These are phyloP conservation scores for Paralichthys olivaceus DNA, from an alignment of 2,113 vertebrate species.

Conservation along the genomic window DNA sequence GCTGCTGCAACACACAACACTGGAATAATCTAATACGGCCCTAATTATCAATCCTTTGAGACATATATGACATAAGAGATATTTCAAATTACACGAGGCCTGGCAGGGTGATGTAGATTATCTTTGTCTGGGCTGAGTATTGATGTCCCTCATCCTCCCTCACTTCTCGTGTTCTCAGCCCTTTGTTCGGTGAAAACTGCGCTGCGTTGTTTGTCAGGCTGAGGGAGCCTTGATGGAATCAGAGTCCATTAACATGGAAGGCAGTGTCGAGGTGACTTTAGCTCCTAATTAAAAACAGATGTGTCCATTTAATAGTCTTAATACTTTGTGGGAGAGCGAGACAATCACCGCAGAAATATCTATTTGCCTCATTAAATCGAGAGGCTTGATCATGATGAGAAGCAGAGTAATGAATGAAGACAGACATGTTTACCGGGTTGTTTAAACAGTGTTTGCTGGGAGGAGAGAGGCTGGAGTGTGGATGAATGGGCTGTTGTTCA, in stretches of 20 bases:
- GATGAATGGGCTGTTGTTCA: constrained; percentile 42
- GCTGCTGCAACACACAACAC: neutral
- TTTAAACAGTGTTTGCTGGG: constrained; percentile 79
- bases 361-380: constrained; percentile 86
- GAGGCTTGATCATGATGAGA: constrained; percentile 85
- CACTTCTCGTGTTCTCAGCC: constrained; percentile 33
- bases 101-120: neutral
- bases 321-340: constrained; percentile 87
- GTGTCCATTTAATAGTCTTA: constrained; percentile 89
- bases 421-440: constrained; percentile 85
- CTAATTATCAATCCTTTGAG: neutral
- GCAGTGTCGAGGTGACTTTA: constrained; percentile 85
- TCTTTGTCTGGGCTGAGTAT: constrained; percentile 8
- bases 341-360: constrained; percentile 86
- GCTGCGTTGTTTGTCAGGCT: constrained; percentile 68
- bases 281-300: constrained; percentile 89
- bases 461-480: constrained; percentile 61
- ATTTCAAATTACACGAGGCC: neutral
- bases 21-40: neutral
- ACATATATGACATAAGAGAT: neutral
- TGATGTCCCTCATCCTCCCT: neutral
- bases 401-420: constrained; percentile 85
- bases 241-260: constrained; percentile 86
- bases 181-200: constrained; percentile 59
- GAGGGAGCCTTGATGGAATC: constrained; percentile 76